A percentile compares a stretch with the other conserved stretches of the same genome.
Evolutionary conservation across 2,797 vertebrate species (phyloP).

Genomic region (Phalloptychus januarius): DNA sequence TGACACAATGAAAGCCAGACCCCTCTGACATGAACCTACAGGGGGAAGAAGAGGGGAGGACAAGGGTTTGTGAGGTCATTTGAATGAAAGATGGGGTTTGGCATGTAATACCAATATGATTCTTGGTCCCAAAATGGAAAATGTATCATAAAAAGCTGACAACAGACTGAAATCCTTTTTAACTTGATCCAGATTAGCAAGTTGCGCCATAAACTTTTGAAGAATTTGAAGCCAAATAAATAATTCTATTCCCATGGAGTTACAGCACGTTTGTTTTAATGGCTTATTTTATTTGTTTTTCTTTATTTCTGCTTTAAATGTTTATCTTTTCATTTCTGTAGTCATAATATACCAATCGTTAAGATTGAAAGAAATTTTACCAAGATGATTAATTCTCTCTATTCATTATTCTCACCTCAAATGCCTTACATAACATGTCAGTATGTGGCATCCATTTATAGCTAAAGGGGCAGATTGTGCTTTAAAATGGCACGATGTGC

Average conservation of each 20-base stretch:
- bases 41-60: constrained; percentile 33
- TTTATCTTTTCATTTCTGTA: constrained; percentile 48
- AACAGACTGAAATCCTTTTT: constrained; percentile 35
- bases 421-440: constrained; percentile 60
- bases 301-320: constrained; percentile 24
- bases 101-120: constrained; percentile 50
- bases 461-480: constrained; percentile 45
- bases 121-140: constrained; percentile 48
- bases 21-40: constrained; percentile 47
- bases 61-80: constrained; percentile 45
- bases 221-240: constrained; percentile 48
- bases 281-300: constrained; percentile 49
- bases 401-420: constrained; percentile 46
- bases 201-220: constrained; percentile 40
- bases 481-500: too few species aligned
- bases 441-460: constrained; percentile 72
- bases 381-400: constrained; percentile 28
- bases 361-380: constrained; percentile 61
- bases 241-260: constrained; percentile 44
- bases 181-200: constrained; percentile 43
- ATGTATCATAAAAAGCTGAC: constrained; percentile 29
- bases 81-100: constrained; percentile 50
- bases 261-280: constrained; percentile 57
- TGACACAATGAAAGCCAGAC: constrained; percentile 74
- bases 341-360: constrained; percentile 23